phyloP scores from a whole-genome alignment of 2,888 invertebrate genomes.

The Neocrepidodera transversa region DNA sequence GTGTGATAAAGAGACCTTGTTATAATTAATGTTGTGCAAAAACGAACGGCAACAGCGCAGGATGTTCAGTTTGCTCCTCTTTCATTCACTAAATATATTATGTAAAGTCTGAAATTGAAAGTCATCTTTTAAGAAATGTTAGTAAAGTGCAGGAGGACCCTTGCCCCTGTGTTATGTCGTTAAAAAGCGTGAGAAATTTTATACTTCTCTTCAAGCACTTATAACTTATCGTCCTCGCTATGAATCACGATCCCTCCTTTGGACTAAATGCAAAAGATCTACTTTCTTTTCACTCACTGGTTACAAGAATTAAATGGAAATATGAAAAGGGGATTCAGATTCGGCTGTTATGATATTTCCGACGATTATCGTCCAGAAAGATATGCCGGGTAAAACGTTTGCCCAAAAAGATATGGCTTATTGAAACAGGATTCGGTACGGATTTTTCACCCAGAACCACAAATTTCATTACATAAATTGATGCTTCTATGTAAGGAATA shows the following conservation, averaged over 20 bases:
- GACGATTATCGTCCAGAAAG: constrained; percentile 26
- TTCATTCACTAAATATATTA: constrained; percentile 57
- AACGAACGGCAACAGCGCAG: constrained; percentile 25
- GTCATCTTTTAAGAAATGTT: constrained; percentile 57
- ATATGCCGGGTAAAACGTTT: constrained; percentile 23
- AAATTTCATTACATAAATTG: constrained; percentile 12
- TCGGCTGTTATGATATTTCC: constrained; percentile 32
- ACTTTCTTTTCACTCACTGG: constrained; percentile 35
- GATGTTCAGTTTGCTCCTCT: constrained; percentile 46
- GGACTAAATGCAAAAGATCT: constrained; percentile 37
- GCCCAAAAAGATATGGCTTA: constrained; percentile 19
- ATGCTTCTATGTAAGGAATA: background rate
- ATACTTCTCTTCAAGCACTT: constrained; percentile 46
- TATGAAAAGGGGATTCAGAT: constrained; percentile 35
- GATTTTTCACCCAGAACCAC: constrained; percentile 3
- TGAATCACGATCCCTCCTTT: constrained; percentile 46
- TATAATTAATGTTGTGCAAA: too few species aligned
- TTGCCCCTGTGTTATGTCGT: constrained; percentile 42
- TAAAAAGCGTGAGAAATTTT: constrained; percentile 52
- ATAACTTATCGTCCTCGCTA: constrained; percentile 48
- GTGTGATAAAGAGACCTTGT: too few species aligned
- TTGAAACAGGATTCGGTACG: constrained; percentile 7
- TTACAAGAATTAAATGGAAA: constrained; percentile 38
- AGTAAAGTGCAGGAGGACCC: constrained; percentile 47
- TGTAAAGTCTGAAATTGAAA: constrained; percentile 59